Conservation (phyloP, 1,140 invertebrate species). For the Leptinotarsa defecta region DNA sequence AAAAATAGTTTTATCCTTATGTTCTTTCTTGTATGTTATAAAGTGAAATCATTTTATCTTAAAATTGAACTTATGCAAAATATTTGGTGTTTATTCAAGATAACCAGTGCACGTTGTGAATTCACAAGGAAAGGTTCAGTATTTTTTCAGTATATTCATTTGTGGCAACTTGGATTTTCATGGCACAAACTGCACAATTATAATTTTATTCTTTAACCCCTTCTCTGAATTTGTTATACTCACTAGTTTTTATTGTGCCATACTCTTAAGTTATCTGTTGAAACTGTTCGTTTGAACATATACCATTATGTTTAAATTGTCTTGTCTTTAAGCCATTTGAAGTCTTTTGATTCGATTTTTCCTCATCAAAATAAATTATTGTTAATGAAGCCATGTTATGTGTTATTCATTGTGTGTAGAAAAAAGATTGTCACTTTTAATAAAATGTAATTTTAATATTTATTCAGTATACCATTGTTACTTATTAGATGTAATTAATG, state of each 20-base stretch:
- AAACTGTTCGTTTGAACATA: neutral
- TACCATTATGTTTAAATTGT: neutral
- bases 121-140: slow-evolving; percentile 15
- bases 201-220: neutral
- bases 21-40: slow-evolving; percentile 2
- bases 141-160: slow-evolving; percentile 14
- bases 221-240: neutral
- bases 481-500: slow-evolving; percentile 23
- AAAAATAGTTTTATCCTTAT: slow-evolving; percentile 17
- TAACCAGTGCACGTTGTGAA: slow-evolving; percentile 19
- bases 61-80: neutral
- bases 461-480: slow-evolving; percentile 29
- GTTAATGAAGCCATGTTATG: slow-evolving; percentile 9
- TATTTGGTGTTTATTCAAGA: slow-evolving; percentile 9
- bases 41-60: neutral
- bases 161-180: neutral
- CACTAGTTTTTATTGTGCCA: slow-evolving; percentile 22
- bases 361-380: slow-evolving; percentile 11
- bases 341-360: neutral
- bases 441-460: slow-evolving; percentile 29
- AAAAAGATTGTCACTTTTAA: slow-evolving; percentile 14
- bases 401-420: neutral
- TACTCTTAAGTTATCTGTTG: slow-evolving; percentile 6
- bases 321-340: neutral
- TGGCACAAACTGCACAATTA: slow-evolving; percentile 15